Conservation (phyloP, 1,140 invertebrate genomes). For the Drosophila punjabiensis region DNA sequence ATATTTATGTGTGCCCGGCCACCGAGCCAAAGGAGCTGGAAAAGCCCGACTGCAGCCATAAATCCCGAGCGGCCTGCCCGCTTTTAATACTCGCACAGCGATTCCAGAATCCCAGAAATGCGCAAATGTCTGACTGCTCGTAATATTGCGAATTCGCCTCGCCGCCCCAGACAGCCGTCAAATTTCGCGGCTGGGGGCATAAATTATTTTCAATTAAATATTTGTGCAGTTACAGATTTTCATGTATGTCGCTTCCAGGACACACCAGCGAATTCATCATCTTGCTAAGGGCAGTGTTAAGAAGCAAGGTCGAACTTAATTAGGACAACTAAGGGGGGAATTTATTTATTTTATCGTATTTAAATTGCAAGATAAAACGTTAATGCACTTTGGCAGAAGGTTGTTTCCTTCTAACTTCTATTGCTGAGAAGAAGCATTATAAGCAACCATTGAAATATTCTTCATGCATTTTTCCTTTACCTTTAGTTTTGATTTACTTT, state of each 20-base stretch:
- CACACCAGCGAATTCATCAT: not conserved
- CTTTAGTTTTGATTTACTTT: not conserved
- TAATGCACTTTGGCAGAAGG: not conserved
- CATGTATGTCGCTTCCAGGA: not conserved
- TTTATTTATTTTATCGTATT: not conserved
- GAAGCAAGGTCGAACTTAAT: not conserved
- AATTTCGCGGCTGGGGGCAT: constrained; percentile 17
- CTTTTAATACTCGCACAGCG: constrained; percentile 48
- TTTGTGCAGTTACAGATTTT: constrained; percentile 22
- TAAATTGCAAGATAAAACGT: not conserved
- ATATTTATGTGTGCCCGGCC: constrained; percentile 74
- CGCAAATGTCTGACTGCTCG: constrained; percentile 57
- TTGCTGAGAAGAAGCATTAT: no score
- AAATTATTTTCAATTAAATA: constrained; percentile 61
- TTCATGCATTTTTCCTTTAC: no score
- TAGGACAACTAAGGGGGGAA: not conserved
- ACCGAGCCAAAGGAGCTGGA: constrained; percentile 32
- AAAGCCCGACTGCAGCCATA: constrained; percentile 35
- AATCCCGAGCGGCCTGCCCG: constrained; percentile 49
- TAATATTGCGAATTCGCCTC: constrained; percentile 38
- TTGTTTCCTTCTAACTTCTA: no score
- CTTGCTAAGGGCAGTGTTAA: not conserved
- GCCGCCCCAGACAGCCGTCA: constrained; percentile 24
- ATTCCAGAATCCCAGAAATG: constrained; percentile 45
- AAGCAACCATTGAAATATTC: no score